Percentiles rank a stretch among this genome's conserved stretches.
phyloP scores from a whole-genome alignment of 2,113 vertebrate species.

The Pantherophis guttatus region DNA sequence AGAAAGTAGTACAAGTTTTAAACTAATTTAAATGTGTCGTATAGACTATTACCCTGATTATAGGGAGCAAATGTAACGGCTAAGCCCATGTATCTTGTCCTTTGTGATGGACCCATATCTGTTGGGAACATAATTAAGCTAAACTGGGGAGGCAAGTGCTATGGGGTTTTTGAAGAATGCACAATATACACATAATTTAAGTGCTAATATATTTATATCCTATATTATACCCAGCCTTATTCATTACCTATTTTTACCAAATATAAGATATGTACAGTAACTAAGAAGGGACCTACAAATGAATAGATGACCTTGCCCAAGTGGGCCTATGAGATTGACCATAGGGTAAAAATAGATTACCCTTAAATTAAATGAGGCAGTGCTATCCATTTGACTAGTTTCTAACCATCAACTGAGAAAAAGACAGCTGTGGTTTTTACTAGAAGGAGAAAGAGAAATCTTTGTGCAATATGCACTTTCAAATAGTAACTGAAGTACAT shows the following conservation, averaged over 20 bases:
- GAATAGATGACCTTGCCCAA: background rate
- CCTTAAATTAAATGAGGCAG: background rate
- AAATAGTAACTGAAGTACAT: background rate
- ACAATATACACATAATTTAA: background rate
- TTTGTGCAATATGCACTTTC: background rate
- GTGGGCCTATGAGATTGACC: background rate
- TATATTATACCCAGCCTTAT: background rate
- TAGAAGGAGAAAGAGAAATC: background rate
- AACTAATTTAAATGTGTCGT: background rate
- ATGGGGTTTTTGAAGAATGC: background rate
- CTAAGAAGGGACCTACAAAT: background rate
- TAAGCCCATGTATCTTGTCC: background rate
- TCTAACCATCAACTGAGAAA: background rate
- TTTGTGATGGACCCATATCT: background rate
- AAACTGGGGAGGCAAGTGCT: background rate
- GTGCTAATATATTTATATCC: background rate
- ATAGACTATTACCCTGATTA: background rate
- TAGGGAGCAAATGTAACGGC: no score
- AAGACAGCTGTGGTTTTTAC: background rate
- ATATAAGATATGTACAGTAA: background rate
- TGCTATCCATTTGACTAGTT: background rate
- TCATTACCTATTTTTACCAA: background rate
- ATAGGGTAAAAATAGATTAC: background rate
- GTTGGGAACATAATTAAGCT: background rate
- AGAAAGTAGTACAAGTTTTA: background rate